Percentiles rank a stretch among this genome's conserved stretches.
phyloP scores from a whole-genome alignment of 2,888 invertebrate species.

The Lampropteryx suffumata region DNA sequence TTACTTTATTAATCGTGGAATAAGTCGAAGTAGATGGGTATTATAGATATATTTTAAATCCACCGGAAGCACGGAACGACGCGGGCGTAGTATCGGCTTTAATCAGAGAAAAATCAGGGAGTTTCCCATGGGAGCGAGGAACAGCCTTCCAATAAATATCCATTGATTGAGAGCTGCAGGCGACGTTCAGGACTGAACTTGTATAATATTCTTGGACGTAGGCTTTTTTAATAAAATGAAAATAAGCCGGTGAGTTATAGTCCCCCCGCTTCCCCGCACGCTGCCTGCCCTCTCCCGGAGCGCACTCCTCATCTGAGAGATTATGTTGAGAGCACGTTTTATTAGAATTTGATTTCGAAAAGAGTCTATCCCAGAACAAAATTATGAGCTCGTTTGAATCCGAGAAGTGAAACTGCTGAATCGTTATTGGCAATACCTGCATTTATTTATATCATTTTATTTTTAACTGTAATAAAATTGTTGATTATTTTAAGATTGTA shows the following conservation, averaged over 20 bases:
- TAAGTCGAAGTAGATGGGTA: neutral
- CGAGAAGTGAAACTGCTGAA: neutral
- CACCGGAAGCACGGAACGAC: neutral
- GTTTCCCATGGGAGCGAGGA: neutral
- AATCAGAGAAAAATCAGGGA: constrained; percentile 9
- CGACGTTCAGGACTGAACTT: neutral
- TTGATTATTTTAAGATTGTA: too few species aligned
- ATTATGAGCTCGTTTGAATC: neutral
- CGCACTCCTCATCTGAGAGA: neutral
- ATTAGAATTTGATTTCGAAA: neutral
- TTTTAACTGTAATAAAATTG: too few species aligned
- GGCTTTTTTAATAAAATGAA: constrained; percentile 4
- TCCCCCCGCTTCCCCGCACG: neutral
- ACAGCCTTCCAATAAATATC: neutral
- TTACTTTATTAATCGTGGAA: too few species aligned
- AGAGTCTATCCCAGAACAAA: neutral
- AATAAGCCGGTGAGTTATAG: neutral
- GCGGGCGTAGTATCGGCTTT: neutral
- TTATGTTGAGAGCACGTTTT: neutral
- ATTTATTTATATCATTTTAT: too few species aligned
- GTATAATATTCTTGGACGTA: neutral
- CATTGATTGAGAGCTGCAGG: neutral
- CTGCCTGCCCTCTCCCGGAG: too few species aligned
- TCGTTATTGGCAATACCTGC: too few species aligned
- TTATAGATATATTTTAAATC: constrained; percentile 2